These are phyloP conservation scores for Plemyria rubiginata DNA, from an alignment of 2,888 invertebrate species.

Conservation along the genomic window DNA sequence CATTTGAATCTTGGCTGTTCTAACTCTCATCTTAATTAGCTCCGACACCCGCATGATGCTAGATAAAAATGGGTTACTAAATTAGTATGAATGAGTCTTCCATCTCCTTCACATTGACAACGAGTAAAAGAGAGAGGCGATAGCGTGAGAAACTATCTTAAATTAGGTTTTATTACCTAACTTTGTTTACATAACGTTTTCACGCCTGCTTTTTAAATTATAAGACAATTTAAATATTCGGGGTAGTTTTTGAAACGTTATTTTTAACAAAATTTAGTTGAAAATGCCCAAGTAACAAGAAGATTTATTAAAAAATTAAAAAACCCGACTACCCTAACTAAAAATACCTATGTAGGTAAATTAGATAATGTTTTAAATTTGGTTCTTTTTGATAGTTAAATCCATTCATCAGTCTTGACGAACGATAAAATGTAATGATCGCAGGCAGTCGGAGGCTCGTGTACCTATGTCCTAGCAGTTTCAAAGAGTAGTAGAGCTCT, in stretches of 20 bases:
- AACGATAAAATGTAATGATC: no score
- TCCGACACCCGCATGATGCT: conserved; percentile 53
- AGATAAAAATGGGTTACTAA: conserved; percentile 56
- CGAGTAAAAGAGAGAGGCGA: conserved; percentile 44
- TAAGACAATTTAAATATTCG: not conserved
- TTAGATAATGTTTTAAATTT: no score
- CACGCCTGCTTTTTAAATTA: conserved; percentile 18
- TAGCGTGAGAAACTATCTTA: conserved; percentile 57
- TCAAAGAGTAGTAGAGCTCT: no score
- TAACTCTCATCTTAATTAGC: conserved; percentile 4
- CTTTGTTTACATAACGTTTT: conserved; percentile 52
- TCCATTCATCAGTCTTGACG: no score
- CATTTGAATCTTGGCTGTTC: not conserved
- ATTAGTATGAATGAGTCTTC: conserved; percentile 57
- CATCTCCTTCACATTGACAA: conserved; percentile 36
- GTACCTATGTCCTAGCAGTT: no score
- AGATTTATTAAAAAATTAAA: no score
- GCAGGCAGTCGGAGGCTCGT: no score
- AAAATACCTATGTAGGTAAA: no score
- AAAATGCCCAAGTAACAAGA: no score
- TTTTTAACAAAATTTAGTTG: not conserved
- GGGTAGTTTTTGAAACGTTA: conserved; percentile 1
- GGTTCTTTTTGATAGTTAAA: no score
- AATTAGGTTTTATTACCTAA: conserved; percentile 49
- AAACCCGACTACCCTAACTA: no score